phyloP scores from a whole-genome alignment of 2,797 vertebrate genomes.

The Alfaro cultratus region DNA sequence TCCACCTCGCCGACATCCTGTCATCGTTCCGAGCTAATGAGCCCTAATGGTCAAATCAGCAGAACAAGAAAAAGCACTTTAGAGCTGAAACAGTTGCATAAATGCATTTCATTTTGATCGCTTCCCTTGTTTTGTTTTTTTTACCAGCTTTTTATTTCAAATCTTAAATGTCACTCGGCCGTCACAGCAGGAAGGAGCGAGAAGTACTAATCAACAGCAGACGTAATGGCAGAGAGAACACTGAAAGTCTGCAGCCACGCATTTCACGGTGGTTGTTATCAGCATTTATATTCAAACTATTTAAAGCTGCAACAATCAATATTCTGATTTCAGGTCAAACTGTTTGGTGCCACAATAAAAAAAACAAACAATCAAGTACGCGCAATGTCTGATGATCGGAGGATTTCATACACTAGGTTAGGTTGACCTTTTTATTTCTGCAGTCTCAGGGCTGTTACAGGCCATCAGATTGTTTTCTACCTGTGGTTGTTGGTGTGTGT shows the following conservation, averaged over 20 bases:
- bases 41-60: constrained; percentile 41
- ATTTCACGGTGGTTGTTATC: not conserved
- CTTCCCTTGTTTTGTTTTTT: constrained; percentile 20
- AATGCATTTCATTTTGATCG: constrained; percentile 37
- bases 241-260: not conserved
- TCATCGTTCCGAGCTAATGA: constrained; percentile 56
- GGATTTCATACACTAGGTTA: too few species aligned
- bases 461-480: not conserved
- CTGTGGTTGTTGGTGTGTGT: not conserved
- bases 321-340: not conserved
- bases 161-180: constrained; percentile 48
- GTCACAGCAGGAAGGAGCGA: constrained; percentile 19
- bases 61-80: constrained; percentile 49
- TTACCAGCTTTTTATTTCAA: too few species aligned
- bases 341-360: not conserved
- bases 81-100: constrained; percentile 39
- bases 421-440: not conserved
- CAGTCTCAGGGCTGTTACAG: not conserved
- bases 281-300: not conserved
- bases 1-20: constrained; percentile 27
- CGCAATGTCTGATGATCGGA: not conserved
- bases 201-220: constrained; percentile 26
- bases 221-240: constrained; percentile 1
- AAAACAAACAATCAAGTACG: not conserved
- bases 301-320: constrained; percentile 4